phyloP scores from a whole-genome alignment of 2,797 vertebrate species.

The Amniataba percoides region DNA sequence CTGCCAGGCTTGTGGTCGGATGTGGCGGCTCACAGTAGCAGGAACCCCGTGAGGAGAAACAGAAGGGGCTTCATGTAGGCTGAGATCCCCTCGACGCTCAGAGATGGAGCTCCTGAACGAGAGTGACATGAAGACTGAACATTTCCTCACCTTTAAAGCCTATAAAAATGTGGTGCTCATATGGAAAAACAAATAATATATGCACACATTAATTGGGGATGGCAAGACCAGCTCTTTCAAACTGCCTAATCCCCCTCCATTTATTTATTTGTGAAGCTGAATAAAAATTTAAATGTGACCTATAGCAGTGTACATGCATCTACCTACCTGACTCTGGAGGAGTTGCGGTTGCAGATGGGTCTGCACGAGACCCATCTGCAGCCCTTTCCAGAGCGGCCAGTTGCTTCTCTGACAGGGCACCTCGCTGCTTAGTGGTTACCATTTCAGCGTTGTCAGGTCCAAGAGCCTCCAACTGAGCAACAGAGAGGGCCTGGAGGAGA shows the following conservation, averaged over 20 bases:
- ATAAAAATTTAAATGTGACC: not conserved
- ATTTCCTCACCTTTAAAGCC: no score
- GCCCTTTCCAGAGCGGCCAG: conserved; percentile 56
- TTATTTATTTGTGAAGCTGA: no score
- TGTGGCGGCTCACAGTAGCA: conserved; percentile 61
- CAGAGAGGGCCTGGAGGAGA: conserved; percentile 70
- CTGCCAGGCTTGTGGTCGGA: not conserved
- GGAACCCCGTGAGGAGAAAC: conserved; percentile 69
- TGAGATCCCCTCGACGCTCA: conserved; percentile 63
- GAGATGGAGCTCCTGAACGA: conserved; percentile 70
- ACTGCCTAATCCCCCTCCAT: not conserved
- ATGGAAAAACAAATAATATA: no score
- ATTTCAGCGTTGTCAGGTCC: conserved; percentile 79
- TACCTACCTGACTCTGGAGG: conserved; percentile 31
- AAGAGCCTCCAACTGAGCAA: conserved; percentile 74
- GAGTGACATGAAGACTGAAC: not conserved
- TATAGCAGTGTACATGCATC: not conserved
- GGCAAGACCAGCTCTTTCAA: not conserved
- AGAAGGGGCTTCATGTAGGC: conserved; percentile 72
- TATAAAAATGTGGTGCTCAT: no score
- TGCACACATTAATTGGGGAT: not conserved
- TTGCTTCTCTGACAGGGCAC: conserved; percentile 47
- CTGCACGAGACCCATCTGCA: conserved; percentile 10
- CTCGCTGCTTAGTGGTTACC: conserved; percentile 73
- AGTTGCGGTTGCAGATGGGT: accelerated